Evolutionary conservation across 92 coral and sea anemone genomes (phyloP).

Genomic region (Desmophyllum pertusum): DNA sequence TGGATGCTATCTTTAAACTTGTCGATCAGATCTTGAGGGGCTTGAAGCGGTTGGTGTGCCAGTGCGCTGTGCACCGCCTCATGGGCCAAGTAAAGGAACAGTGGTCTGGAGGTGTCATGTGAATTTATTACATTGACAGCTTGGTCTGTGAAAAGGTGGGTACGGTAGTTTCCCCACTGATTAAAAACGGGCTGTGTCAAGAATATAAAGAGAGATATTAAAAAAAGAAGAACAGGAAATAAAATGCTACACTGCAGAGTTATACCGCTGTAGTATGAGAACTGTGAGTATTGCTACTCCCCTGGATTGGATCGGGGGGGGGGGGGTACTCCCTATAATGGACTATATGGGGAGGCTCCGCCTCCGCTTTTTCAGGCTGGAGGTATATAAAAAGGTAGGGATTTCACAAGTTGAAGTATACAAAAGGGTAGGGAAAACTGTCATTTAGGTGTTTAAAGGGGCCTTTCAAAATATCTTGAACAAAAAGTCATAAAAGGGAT

Average conservation of each 20-base stretch:
- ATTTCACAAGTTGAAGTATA: no score
- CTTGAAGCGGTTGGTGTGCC: conserved; percentile 65
- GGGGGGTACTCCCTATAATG: no score
- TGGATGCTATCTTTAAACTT: conserved; percentile 66
- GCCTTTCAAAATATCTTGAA: no score
- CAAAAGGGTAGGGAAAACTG: no score
- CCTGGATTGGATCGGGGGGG: no score
- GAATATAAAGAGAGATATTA: background rate
- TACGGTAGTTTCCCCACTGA: conserved; percentile 82
- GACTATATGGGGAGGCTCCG: no score
- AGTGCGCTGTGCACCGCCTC: conserved; percentile 80
- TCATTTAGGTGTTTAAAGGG: no score
- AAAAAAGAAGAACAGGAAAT: background rate
- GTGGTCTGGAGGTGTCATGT: conserved; percentile 60
- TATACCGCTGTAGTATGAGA: no score
- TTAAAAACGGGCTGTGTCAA: conserved; percentile 62
- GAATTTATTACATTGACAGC: conserved; percentile 62
- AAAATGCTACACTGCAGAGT: background rate
- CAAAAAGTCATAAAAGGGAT: no score
- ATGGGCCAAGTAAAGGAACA: conserved; percentile 71
- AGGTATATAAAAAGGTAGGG: no score
- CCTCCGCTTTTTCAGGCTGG: no score
- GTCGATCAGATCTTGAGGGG: conserved; percentile 65
- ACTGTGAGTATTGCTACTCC: no score
- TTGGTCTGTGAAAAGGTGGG: conserved; percentile 67